Conservation (phyloP, 2,113 vertebrate genomes). For the Elgaria multicarinata region DNA sequence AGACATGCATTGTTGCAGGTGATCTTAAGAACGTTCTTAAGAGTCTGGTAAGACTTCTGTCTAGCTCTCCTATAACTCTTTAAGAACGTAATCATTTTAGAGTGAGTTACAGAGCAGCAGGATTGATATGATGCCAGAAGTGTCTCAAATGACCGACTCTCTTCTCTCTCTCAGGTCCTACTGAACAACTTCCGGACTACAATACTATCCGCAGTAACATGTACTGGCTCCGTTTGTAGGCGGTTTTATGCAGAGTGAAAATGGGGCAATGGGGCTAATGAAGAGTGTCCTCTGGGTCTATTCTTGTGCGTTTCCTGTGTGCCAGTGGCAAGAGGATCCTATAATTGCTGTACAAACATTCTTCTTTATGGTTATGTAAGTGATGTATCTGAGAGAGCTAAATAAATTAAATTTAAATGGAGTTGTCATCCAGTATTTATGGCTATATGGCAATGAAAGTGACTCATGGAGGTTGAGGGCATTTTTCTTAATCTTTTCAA, state of each 20-base stretch:
- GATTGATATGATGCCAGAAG: background rate
- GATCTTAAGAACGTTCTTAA: background rate
- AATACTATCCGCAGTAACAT: constrained; percentile 93
- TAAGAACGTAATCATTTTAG: background rate
- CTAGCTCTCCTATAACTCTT: background rate
- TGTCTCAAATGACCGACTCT: constrained; percentile 45
- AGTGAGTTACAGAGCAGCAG: background rate
- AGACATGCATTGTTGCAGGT: background rate
- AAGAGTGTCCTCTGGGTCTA: background rate
- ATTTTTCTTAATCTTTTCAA: background rate
- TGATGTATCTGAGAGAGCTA: constrained; percentile 44
- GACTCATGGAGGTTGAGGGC: background rate
- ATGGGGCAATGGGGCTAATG: constrained; percentile 27
- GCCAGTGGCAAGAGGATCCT: constrained; percentile 22
- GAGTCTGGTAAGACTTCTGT: background rate
- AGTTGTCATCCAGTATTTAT: constrained; percentile 28
- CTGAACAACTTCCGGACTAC: constrained; percentile 94
- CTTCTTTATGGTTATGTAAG: constrained; percentile 34
- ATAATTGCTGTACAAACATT: constrained; percentile 23
- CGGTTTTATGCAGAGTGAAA: constrained; percentile 29
- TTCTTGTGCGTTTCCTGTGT: constrained; percentile 31
- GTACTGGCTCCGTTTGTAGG: constrained; percentile 94
- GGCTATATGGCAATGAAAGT: background rate
- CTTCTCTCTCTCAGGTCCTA: constrained; percentile 83
- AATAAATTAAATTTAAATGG: constrained; percentile 49